Conservation (phyloP, 2,797 vertebrate genomes). For the Urocyon cinereoargenteus region DNA sequence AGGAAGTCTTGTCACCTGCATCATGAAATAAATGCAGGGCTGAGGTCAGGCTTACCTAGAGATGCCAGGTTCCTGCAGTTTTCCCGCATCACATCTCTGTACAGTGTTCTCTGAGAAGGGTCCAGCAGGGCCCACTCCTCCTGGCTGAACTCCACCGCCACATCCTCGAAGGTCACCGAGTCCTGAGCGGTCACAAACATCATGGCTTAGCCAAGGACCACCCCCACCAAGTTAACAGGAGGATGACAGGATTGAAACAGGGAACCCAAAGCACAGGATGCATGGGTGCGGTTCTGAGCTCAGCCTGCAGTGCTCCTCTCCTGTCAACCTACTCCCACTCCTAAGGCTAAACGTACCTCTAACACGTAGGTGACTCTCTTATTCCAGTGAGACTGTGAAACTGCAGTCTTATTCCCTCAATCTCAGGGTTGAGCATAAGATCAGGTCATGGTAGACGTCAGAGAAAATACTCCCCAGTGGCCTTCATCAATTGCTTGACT, state of each 20-base stretch:
- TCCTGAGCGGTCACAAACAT: conserved; percentile 63
- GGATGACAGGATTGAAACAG: not conserved
- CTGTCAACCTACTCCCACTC: not conserved
- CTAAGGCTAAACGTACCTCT: not conserved
- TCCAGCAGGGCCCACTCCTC: conserved; percentile 82
- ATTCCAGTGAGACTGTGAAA: not conserved
- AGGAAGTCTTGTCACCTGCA: not conserved
- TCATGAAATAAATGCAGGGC: not conserved
- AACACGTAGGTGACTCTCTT: not conserved
- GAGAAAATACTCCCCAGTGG: not conserved
- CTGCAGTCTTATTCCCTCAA: not conserved
- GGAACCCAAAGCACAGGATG: not conserved
- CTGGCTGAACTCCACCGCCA: conserved; percentile 80
- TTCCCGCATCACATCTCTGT: conserved; percentile 81
- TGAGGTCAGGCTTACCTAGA: conserved; percentile 64
- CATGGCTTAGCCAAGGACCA: not conserved
- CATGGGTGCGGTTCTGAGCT: not conserved
- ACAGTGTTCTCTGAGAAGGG: conserved; percentile 73
- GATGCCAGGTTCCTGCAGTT: conserved; percentile 78
- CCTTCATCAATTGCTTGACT: not conserved
- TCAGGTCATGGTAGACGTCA: not conserved
- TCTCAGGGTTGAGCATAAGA: not conserved
- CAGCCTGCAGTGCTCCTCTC: not conserved
- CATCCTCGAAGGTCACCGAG: conserved; percentile 81
- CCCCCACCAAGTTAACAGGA: not conserved